A percentile compares a stretch with the other conserved stretches of the same genome.
These are phyloP conservation scores for Pitangus sulphuratus DNA, from an alignment of 2,797 vertebrate species.

Conservation along the genomic window DNA sequence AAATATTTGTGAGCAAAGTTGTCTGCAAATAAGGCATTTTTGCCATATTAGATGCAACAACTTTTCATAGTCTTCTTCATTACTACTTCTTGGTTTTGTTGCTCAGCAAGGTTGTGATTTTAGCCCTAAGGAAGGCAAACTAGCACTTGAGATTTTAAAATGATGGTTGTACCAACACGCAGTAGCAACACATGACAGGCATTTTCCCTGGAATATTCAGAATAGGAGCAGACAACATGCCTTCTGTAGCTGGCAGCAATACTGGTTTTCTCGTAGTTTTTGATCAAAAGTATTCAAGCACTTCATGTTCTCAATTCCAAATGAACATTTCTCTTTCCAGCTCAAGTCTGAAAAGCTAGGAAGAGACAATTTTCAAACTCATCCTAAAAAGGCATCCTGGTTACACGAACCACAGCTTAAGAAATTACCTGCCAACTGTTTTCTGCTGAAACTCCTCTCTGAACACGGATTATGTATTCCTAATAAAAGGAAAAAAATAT, in stretches of 20 bases:
- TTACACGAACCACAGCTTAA: neutral
- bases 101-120: neutral
- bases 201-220: neutral
- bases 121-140: neutral
- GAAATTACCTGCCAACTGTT: slow-evolving; percentile 95
- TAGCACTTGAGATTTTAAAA: neutral
- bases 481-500: slow-evolving; percentile 65
- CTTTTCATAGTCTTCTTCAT: neutral
- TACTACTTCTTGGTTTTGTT: rapidly evolving
- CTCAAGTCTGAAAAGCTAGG: neutral
- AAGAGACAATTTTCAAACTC: neutral
- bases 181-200: neutral
- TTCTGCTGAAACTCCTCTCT: slow-evolving; percentile 92
- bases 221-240: neutral
- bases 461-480: slow-evolving; percentile 97
- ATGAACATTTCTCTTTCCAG: neutral
- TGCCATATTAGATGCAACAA: neutral
- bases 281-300: slow-evolving; percentile 34
- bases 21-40: neutral
- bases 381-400: neutral
- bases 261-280: neutral
- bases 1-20: neutral
- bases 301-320: slow-evolving; percentile 16
- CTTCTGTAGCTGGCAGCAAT: slow-evolving; percentile 14
- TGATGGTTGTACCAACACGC: neutral